Base-by-base conservation (phyloP, 2,888 invertebrate genomes). In the Bombyx huttoni region DNA sequence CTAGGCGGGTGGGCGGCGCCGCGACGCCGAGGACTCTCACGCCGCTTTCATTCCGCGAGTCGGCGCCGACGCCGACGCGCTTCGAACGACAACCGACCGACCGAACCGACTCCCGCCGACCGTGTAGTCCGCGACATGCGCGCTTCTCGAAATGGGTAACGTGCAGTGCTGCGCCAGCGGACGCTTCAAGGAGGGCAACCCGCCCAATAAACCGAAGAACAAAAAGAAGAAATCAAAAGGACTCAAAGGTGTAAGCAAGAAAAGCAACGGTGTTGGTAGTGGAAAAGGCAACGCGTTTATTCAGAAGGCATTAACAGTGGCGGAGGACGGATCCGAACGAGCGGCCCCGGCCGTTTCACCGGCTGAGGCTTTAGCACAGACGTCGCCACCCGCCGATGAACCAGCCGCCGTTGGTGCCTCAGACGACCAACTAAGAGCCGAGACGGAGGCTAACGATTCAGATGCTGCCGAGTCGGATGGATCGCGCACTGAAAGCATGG, bases 91-190 rank as follows among this genome's bases (percentile, higher is more conserved):
- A 40, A 40, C 69, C 86, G 84, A 86, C 80, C 81, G 82, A 84
- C 78, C 81, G 82, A 81, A 67, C 78, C 77, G 78, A 81, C 78
- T 81, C 80, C 78, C 77, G 80, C 78, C 76, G 77, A 76, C 67
- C 73, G 73, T 77, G 81, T 74, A 72, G 68, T 73, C 70, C 84
- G 81, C 84, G 87, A 85, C 78, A 87, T 87, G 87, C 84, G 81
- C 81, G 75, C 75, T 73, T 75, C 66, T 76, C 78, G 86, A 74
- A 78, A 88, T 88, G 88, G 88, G 88, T 84, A 88, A 88, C 70
- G 87, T 86, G 87, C 88, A 88, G 81, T 88, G 88, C 81, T 88
- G 88, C 86, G 84, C 85, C 72, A 84, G 79, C 77, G 81, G 81
- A 74, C 83, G 81, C 74, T 80, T 81, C 70, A 74, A 66, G 65